Evolutionary conservation across 1,140 invertebrate species (phyloP).

Genomic region (Calycopis cecrops): DNA sequence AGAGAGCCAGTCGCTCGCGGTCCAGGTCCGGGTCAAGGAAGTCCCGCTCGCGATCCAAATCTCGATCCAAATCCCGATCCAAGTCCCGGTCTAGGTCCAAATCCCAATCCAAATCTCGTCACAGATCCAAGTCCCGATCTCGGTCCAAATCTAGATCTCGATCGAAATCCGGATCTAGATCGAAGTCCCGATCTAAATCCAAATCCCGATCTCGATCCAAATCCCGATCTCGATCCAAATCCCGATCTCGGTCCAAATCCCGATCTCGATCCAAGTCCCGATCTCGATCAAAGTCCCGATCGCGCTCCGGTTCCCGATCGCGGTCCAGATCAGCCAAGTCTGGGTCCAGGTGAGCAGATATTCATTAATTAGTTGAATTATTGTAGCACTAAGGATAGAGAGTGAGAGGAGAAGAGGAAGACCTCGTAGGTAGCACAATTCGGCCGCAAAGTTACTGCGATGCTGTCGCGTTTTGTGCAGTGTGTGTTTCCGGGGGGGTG

Average conservation of each 20-base stretch:
- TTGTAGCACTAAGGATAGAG: too few relatives aligned
- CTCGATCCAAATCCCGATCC: conserved; percentile 28
- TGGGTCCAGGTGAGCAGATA: conserved; percentile 12
- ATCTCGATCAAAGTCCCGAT: conserved; percentile 47
- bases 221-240: conserved; percentile 30
- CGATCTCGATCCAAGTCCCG: conserved; percentile 50
- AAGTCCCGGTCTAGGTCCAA: conserved; percentile 39
- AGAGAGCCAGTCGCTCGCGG: conserved; percentile 23
- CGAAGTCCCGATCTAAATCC: conserved; percentile 58
- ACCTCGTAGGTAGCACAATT: too few relatives aligned
- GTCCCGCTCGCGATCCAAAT: conserved; percentile 44
- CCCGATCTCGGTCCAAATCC: conserved; percentile 34
- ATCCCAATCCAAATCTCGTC: conserved; percentile 38
- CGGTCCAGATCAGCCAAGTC: conserved; percentile 47
- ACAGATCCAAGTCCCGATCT: conserved; percentile 46
- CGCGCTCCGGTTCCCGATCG: conserved; percentile 52
- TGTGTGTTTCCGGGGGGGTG: too few relatives aligned
- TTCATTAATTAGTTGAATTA: too few relatives aligned
- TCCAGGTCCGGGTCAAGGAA: conserved; percentile 40
- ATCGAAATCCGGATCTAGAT: conserved; percentile 44
- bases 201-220: conserved; percentile 51
- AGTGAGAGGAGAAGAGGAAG: too few relatives aligned
- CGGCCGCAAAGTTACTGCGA: too few relatives aligned
- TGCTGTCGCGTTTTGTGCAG: too few relatives aligned
- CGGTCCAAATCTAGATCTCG: conserved; percentile 55